Evolutionary conservation across 64 coral and sea anemone genomes (phyloP), one percentile per base, ranked within the genome.

Genomic region (Stichodactyla helianthus): DNA sequence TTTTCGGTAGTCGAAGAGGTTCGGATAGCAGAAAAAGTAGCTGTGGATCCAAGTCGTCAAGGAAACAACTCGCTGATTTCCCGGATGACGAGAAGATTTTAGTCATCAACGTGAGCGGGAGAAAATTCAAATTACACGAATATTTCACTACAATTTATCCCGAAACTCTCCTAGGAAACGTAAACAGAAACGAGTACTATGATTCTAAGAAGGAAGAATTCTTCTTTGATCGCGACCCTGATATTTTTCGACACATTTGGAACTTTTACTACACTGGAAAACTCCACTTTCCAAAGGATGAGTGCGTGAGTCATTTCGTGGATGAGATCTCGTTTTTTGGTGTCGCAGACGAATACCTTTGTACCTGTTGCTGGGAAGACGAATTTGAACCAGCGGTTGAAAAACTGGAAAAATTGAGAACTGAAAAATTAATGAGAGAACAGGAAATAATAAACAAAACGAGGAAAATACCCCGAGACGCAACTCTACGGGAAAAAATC

Each of bases 171-270:
- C 77, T 93, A 2, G 92, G 92, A 25, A 79, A 76, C 28, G 67
- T 59, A 19, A 84, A 60, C 6, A 86, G 82, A 56, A 82, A 54
- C 12, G 20, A 70, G 13, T 93, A 81, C 71, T 89, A 86, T 61
- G 92, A 93, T 53, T 10, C 16, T 12, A 20, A 5, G 14, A 89
- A 74, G 16, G 62, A 87, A 4, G 92, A 93, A 50, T 93, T 82
- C 62, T 93, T 93, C 51, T 93, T 93, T n/a, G 92, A 93, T 28
- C 92, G 88, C 19, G 92, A 93, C 50, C 92, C 92, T 1, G 83
- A 93, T 53, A 83, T 85, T 6, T 93, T 93, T 51, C 87, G 87
- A 10, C 87, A 93, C 53, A 93, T 93, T 61, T 89, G 88, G 84
- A 89, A 93, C 77, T 93, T 86, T 77, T 93, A 93, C 50, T 86